These are phyloP conservation scores for Aurelia aurita DNA, from an alignment of 30 jellyfish, hydroid and myxozoan species.

Conservation along the genomic window DNA sequence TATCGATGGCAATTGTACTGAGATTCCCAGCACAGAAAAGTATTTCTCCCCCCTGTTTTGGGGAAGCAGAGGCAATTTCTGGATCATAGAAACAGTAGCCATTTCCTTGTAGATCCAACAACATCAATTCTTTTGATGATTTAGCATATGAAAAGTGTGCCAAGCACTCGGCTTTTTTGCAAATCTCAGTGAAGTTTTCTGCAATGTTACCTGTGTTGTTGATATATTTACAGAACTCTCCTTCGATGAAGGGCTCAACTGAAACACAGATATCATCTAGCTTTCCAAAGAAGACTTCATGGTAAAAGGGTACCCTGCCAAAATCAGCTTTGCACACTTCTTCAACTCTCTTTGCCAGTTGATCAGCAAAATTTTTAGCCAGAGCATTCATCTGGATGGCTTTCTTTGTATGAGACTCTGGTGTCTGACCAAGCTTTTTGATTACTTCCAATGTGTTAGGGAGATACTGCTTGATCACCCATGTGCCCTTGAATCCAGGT, in stretches of 20 bases:
- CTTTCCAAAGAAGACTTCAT: slow-evolving; percentile 33
- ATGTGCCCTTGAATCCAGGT: slow-evolving; percentile 23
- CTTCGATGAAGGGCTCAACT: slow-evolving; percentile 55
- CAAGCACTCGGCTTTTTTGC: slow-evolving; percentile 32
- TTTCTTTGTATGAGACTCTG: slow-evolving; percentile 38
- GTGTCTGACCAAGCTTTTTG: slow-evolving; percentile 7
- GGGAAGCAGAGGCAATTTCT: slow-evolving; percentile 55
- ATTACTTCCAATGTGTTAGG: slow-evolving; percentile 27
- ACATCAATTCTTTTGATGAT: slow-evolving; percentile 30
- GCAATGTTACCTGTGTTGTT: slow-evolving; percentile 42
- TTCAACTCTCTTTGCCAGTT: slow-evolving; percentile 17
- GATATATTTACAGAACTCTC: slow-evolving; percentile 29
- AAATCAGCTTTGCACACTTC: slow-evolving; percentile 38
- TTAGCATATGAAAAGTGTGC: slow-evolving; percentile 37
- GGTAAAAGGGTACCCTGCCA: slow-evolving; percentile 33
- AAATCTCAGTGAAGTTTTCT: slow-evolving; percentile 3
- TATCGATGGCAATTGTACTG: slow-evolving; percentile 17
- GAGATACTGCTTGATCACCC: slow-evolving; percentile 46
- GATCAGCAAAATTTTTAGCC: slow-evolving; percentile 43
- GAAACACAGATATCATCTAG: slow-evolving; percentile 47
- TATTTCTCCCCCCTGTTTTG: slow-evolving; percentile 48
- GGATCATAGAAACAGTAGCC: slow-evolving; percentile 53
- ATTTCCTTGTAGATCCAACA: slow-evolving; percentile 45
- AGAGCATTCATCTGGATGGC: slow-evolving; percentile 55
- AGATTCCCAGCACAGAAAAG: slow-evolving; percentile 62